phyloP scores from a whole-genome alignment of 2,797 vertebrate genomes.

The Parauchenoglanis ngamensis region DNA sequence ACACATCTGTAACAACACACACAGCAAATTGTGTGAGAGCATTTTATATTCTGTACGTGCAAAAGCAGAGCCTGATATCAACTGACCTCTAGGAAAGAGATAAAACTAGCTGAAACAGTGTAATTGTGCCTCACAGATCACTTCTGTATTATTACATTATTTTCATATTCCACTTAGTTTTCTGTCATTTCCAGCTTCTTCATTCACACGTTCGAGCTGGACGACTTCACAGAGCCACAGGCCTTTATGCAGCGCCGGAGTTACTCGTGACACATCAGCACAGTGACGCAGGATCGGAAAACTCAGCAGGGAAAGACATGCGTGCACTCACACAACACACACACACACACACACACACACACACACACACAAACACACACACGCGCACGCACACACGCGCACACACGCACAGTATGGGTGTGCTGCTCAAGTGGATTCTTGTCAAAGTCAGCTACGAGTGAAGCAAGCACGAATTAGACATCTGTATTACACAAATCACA shows the following conservation, averaged over 20 bases:
- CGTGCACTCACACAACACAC: slow-evolving; percentile 23
- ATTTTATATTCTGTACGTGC: background rate
- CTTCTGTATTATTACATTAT: slow-evolving; percentile 30
- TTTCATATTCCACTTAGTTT: slow-evolving; percentile 68
- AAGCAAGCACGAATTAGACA: background rate
- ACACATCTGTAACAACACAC: slow-evolving; percentile 9
- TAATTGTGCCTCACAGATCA: background rate
- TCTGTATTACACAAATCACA: slow-evolving; percentile 1
- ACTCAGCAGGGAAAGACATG: slow-evolving; percentile 26
- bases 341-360: slow-evolving; percentile 12
- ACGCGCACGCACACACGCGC: background rate
- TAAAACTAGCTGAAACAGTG: background rate
- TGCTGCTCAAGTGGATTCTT: slow-evolving; percentile 23
- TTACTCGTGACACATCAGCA: slow-evolving; percentile 23
- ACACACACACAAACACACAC: background rate
- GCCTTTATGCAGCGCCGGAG: slow-evolving; percentile 51
- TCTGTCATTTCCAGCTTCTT: slow-evolving; percentile 74
- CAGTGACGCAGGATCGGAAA: slow-evolving; percentile 29
- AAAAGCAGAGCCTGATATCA: background rate
- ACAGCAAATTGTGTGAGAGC: background rate
- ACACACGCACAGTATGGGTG: background rate
- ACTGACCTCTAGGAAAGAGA: background rate
- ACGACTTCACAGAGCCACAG: slow-evolving; percentile 48
- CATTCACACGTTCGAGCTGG: slow-evolving; percentile 69
- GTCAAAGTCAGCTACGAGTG: slow-evolving; percentile 1